phyloP scores from a whole-genome alignment of 2,113 vertebrate species.

The Calidris pygmaea region DNA sequence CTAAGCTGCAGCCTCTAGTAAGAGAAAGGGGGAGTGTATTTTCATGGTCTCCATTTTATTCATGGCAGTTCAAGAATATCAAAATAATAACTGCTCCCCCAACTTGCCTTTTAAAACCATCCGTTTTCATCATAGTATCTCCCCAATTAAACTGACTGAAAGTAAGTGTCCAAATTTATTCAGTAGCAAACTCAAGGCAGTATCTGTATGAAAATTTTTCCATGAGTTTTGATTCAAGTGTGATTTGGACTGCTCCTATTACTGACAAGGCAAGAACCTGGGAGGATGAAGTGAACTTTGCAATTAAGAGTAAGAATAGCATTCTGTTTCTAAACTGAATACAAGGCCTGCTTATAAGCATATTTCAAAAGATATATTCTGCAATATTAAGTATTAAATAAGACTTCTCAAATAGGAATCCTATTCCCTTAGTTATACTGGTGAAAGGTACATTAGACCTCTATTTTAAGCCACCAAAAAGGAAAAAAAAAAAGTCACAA shows the following conservation, averaged over 20 bases:
- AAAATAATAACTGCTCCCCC: not conserved
- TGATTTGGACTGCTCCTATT: not conserved
- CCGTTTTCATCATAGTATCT: not conserved
- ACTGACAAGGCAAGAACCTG: not conserved
- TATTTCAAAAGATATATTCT: not conserved
- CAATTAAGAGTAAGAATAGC: not conserved
- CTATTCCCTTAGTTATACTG: not conserved
- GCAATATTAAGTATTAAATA: not conserved
- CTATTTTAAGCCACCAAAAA: not conserved
- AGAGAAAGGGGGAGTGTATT: rapidly evolving
- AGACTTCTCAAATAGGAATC: not conserved
- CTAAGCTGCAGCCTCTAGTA: not conserved
- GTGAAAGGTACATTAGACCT: not conserved
- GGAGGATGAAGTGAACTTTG: conserved; percentile 4
- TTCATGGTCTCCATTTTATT: not conserved
- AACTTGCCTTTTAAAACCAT: not conserved
- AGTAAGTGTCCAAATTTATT: not conserved
- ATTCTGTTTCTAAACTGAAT: not conserved
- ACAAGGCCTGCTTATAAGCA: not conserved
- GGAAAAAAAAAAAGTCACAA: not conserved
- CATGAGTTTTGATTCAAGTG: no score
- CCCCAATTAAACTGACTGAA: not conserved
- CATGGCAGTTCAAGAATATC: not conserved
- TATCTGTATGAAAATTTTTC: no score
- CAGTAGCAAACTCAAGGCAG: not conserved